Conservation (phyloP, 2,797 vertebrate genomes). For the Pipistrellus pygmaeus region DNA sequence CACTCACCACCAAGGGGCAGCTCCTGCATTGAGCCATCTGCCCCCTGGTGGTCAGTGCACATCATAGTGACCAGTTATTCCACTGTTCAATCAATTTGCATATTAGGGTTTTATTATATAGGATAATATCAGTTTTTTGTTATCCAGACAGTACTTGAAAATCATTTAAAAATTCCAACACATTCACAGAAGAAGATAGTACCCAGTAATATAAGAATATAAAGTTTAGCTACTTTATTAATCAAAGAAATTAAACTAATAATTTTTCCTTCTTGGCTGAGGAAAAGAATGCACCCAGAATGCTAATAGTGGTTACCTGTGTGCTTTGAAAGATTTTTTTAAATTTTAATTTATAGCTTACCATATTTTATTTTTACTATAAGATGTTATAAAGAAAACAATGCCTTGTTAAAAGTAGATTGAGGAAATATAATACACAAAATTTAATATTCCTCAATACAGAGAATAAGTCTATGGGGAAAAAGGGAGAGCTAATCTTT, state of each 20-base stretch:
- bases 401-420: not conserved
- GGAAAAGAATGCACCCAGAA: not conserved
- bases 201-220: not conserved
- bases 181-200: not conserved
- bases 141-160: constrained; percentile 33
- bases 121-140: constrained; percentile 30
- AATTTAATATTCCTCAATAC: constrained; percentile 13
- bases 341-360: not conserved
- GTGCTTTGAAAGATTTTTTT: not conserved
- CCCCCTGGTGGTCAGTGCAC: too few relatives aligned
- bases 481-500: not conserved
- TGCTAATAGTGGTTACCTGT: not conserved
- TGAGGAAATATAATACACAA: not conserved
- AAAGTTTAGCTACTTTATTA: not conserved
- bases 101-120: not conserved
- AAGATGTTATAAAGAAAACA: constrained; percentile 31
- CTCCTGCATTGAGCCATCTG: too few relatives aligned
- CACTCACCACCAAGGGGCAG: too few relatives aligned
- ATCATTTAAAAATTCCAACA: not conserved
- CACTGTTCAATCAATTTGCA: too few relatives aligned
- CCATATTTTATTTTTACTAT: not conserved
- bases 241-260: constrained; percentile 20
- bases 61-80: too few relatives aligned
- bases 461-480: not conserved
- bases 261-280: not conserved